Percentiles rank a stretch among this genome's conserved stretches.
These are phyloP conservation scores for Andrena dorsata DNA, from an alignment of 2,888 invertebrate species.

Conservation along the genomic window DNA sequence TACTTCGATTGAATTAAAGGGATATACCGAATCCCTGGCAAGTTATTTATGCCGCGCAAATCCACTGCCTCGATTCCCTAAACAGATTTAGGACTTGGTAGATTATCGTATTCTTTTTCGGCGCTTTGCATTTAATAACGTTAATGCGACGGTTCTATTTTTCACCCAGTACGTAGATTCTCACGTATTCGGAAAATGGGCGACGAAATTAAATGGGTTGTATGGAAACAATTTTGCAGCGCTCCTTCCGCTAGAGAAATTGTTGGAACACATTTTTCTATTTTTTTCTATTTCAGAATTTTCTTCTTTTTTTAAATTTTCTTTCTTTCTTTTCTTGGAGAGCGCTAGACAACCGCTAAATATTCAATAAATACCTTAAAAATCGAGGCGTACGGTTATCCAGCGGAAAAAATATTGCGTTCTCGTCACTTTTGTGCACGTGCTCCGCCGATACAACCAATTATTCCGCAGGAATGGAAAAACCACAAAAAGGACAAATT, in stretches of 20 bases:
- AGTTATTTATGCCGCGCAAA: background rate
- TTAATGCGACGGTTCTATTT: background rate
- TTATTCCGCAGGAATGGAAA: constrained; percentile 28
- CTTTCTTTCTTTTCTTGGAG: background rate
- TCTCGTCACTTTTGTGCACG: background rate
- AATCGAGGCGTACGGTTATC: background rate
- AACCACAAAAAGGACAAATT: constrained; percentile 20
- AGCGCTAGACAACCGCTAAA: background rate
- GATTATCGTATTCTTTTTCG: background rate
- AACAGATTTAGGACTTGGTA: background rate
- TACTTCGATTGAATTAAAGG: constrained; percentile 25
- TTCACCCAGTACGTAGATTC: background rate
- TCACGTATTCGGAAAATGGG: background rate
- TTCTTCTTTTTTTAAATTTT: background rate
- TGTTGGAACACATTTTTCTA: background rate
- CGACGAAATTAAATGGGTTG: background rate
- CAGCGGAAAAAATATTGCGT: background rate
- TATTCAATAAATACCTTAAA: constrained; percentile 9
- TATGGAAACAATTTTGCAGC: background rate
- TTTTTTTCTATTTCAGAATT: background rate
- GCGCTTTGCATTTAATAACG: background rate
- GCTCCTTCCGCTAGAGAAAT: background rate
- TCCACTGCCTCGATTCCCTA: background rate
- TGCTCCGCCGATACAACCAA: constrained; percentile 3
- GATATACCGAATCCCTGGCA: background rate